Evolutionary conservation across 2,888 invertebrate genomes (phyloP).

Genomic region (Horisme vitalbata): DNA sequence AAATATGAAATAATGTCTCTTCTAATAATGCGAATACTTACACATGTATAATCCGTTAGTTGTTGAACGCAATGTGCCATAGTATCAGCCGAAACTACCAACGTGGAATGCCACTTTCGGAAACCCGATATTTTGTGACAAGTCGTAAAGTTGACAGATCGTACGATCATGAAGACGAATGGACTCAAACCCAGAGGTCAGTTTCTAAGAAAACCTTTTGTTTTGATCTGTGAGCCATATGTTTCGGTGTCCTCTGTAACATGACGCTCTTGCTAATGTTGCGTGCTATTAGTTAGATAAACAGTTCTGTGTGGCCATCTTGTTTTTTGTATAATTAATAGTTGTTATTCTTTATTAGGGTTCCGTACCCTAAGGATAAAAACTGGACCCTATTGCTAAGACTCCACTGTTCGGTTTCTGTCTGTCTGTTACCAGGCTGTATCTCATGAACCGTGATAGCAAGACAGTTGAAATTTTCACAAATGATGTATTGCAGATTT

Average conservation of each 20-base stretch:
- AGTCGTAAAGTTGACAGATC: slow-evolving; percentile 43
- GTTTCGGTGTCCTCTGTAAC: slow-evolving; percentile 37
- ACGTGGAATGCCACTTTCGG: slow-evolving; percentile 29
- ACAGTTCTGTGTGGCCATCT: slow-evolving; percentile 45
- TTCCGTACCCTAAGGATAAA: neutral
- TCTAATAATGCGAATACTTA: too few relatives aligned
- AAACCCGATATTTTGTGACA: slow-evolving; percentile 50
- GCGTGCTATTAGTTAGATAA: slow-evolving; percentile 44
- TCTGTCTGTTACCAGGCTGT: too few relatives aligned
- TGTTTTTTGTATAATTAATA: too few relatives aligned
- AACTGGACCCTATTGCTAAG: too few relatives aligned
- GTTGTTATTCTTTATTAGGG: too few relatives aligned
- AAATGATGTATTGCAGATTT: too few relatives aligned
- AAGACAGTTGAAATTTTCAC: too few relatives aligned
- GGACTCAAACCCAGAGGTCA: slow-evolving; percentile 46
- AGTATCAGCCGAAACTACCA: neutral
- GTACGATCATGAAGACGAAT: slow-evolving; percentile 53
- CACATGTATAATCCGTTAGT: too few relatives aligned
- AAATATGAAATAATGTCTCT: too few relatives aligned
- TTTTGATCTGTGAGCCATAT: slow-evolving; percentile 22
- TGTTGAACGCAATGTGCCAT: slow-evolving; percentile 1
- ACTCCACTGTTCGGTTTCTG: too few relatives aligned
- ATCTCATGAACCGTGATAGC: too few relatives aligned
- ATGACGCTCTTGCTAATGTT: slow-evolving; percentile 40
- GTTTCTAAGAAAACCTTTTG: slow-evolving; percentile 45